phyloP scores from a whole-genome alignment of 2,888 invertebrate genomes.

The Xestia rhomboidea region DNA sequence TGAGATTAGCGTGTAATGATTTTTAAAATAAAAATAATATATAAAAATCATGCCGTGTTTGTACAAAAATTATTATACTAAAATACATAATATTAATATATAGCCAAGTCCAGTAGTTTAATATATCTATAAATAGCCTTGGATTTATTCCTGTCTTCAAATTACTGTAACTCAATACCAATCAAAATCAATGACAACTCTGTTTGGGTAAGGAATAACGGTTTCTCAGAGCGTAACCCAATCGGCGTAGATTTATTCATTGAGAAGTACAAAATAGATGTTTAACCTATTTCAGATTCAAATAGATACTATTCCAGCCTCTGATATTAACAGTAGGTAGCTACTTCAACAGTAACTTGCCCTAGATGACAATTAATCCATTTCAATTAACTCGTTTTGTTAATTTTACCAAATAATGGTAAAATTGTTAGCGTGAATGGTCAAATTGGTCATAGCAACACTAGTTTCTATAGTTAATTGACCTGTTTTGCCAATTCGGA shows the following conservation, averaged over 20 bases:
- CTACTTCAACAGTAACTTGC: not conserved
- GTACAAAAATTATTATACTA: too few species aligned
- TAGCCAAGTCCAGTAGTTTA: not conserved
- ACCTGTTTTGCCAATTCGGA: not conserved
- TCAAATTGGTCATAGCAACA: not conserved
- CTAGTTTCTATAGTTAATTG: not conserved
- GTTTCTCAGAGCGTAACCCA: not conserved
- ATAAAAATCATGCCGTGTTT: too few species aligned
- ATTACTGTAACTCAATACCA: not conserved
- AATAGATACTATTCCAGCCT: not conserved
- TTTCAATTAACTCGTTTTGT: constrained; percentile 12
- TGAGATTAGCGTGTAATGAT: too few species aligned
- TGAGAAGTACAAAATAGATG: not conserved
- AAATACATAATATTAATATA: not conserved
- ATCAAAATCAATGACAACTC: not conserved
- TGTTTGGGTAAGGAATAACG: not conserved
- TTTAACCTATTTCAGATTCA: not conserved
- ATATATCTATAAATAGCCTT: not conserved
- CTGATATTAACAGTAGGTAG: not conserved
- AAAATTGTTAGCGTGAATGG: not conserved
- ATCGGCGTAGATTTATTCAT: constrained; percentile 12
- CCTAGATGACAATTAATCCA: not conserved
- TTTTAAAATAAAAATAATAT: too few species aligned
- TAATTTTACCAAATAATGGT: not conserved
- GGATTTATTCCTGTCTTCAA: not conserved